phyloP scores from a whole-genome alignment of 2,888 invertebrate genomes.

The Tipula helvola region DNA sequence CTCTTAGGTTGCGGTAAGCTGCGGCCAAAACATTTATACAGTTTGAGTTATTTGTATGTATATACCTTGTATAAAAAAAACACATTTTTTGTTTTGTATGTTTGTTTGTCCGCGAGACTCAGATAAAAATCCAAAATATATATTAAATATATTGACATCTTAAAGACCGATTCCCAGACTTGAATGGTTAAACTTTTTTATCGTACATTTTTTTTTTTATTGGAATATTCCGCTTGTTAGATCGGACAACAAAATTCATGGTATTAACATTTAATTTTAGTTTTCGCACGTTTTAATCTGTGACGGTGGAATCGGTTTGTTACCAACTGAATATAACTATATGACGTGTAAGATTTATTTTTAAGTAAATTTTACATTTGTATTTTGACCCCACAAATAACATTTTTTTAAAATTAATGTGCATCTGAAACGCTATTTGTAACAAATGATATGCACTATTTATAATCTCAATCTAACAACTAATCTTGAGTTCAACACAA shows the following conservation, averaged over 20 bases:
- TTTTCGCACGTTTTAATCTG: not conserved
- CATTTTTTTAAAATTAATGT: not conserved
- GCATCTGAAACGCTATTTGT: not conserved
- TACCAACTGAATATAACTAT: no score
- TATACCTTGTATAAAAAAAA: not conserved
- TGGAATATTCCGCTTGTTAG: not conserved
- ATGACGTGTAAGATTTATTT: no score
- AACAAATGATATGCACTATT: not conserved
- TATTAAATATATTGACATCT: not conserved
- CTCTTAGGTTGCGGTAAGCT: not conserved
- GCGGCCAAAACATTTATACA: not conserved
- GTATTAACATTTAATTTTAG: not conserved
- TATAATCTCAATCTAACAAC: not conserved
- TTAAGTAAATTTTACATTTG: no score
- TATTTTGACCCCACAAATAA: not conserved
- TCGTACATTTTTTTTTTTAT: not conserved
- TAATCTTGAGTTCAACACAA: not conserved
- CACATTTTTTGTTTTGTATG: not conserved
- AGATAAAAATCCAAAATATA: not conserved
- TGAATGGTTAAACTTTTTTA: not conserved
- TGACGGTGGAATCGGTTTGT: not conserved
- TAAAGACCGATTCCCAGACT: constrained; percentile 4
- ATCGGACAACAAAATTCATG: not conserved
- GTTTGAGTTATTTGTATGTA: not conserved
- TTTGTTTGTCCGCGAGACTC: not conserved